Evolutionary conservation across 2,888 invertebrate genomes (phyloP).

Genomic region (Stenotaenia linearis): DNA sequence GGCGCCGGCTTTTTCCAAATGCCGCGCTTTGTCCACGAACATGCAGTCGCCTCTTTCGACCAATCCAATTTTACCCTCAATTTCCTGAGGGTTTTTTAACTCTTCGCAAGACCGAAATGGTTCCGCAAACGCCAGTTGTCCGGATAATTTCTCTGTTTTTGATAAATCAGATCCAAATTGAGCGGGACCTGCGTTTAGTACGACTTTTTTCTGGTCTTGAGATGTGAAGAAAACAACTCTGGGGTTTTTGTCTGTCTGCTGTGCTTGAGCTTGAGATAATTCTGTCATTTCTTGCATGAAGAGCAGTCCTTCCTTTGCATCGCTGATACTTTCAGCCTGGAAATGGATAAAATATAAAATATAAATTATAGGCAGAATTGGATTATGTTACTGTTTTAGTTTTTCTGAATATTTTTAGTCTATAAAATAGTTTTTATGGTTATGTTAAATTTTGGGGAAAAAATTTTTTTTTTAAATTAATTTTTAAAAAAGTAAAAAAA

Average conservation of each 20-base stretch:
- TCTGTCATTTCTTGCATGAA: slow-evolving; percentile 98
- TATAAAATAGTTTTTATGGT: too few relatives aligned
- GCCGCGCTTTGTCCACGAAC: slow-evolving; percentile 88
- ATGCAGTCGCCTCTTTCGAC: slow-evolving; percentile 88
- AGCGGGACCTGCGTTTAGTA: slow-evolving; percentile 74
- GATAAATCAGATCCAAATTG: slow-evolving; percentile 78
- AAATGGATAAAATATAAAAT: too few relatives aligned
- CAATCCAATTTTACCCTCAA: slow-evolving; percentile 72
- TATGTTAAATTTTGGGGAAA: too few relatives aligned
- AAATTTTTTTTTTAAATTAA: too few relatives aligned
- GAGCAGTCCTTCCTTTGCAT: slow-evolving; percentile 83
- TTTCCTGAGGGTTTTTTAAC: slow-evolving; percentile 55
- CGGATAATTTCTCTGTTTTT: slow-evolving; percentile 48
- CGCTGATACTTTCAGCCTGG: slow-evolving; percentile 62
- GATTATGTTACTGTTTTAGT: too few relatives aligned
- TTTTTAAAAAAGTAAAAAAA: too few relatives aligned
- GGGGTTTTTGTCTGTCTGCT: slow-evolving; percentile 55
- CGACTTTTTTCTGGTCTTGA: slow-evolving; percentile 42
- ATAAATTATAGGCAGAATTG: too few relatives aligned
- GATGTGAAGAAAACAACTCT: slow-evolving; percentile 53
- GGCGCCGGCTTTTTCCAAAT: slow-evolving; percentile 74
- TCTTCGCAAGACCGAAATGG: slow-evolving; percentile 62
- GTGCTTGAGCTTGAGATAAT: slow-evolving; percentile 65
- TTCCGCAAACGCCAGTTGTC: slow-evolving; percentile 58
- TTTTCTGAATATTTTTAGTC: too few relatives aligned